Evolutionary conservation across 2,113 vertebrate species (phyloP), one percentile per base, ranked within the genome.

Genomic region (Leptocoma aspasia): DNA sequence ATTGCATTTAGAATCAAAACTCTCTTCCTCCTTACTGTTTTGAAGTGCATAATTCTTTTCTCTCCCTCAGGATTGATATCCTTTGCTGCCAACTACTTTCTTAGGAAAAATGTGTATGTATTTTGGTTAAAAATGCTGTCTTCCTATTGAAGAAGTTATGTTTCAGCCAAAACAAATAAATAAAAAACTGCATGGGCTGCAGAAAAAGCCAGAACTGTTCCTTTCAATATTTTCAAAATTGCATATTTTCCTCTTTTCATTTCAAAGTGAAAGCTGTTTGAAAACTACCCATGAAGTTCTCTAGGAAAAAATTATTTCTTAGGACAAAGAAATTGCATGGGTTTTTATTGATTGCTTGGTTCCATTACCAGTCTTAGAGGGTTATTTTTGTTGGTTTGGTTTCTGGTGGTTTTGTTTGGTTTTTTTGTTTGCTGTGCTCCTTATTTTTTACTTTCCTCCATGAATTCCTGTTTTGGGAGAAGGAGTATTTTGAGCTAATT

Each of bases 351-450:
- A 33, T 56, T 76, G 2, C 10, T 84, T 72, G 9, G 6, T 79
- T 82, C 31, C 3, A 5, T 57, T 82, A 39, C 31, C 24, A 68
- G 0, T 37, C 26, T 15, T 45, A 68, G 10, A 12, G 44, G 27
- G 1, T 8, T 10, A 23, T 52, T 80, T 70, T 41, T 64, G 6
- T 33, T 57, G 22, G 9, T n/a, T 28, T 57, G 6, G 1, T 10
- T 53, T 64, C 75, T 45, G 44, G 61, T 2, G 6, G 5, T 7
- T 45, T 78, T 53, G 1, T 60, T 63, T 0, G 2, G 0, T 8
- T 18, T 22, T 49, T 31, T 17, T 81, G 2, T 70, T 70, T 83
- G 1, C 33, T 45, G 7, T 39, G 10, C 13, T 86, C 23, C 6
- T 82, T 66, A 15, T 49, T 86, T 84, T 89, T 56, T 4, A 8